Percentiles rank a stretch among this genome's conserved stretches.
phyloP scores from a whole-genome alignment of 2,888 invertebrate genomes.

The Tenthredo notha region DNA sequence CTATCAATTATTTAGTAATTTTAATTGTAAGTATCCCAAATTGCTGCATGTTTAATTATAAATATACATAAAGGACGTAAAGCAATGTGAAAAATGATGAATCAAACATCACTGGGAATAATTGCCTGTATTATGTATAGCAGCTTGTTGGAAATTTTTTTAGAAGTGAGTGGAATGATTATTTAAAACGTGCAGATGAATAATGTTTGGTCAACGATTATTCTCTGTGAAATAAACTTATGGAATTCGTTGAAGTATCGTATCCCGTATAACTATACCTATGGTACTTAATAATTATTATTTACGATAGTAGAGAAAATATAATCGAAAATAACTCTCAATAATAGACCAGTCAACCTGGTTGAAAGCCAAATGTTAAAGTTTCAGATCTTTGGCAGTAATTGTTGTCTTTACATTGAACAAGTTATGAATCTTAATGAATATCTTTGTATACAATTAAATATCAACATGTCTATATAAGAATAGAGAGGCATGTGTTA shows the following conservation, averaged over 20 bases:
- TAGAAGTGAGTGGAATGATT: constrained; percentile 6
- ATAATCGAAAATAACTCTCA: constrained; percentile 43
- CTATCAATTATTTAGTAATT: constrained; percentile 16
- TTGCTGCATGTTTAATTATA: neutral
- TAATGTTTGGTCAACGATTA: constrained; percentile 26
- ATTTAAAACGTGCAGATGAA: constrained; percentile 3
- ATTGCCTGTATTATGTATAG: neutral
- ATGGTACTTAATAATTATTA: constrained; percentile 1
- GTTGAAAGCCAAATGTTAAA: constrained; percentile 62
- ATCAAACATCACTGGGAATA: neutral
- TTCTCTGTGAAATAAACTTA: constrained; percentile 3
- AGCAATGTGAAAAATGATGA: neutral
- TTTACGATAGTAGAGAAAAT: constrained; percentile 37
- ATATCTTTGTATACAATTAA: constrained; percentile 44
- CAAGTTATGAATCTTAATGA: constrained; percentile 42
- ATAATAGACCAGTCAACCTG: constrained; percentile 53
- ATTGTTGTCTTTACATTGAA: constrained; percentile 57
- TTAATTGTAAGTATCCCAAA: constrained; percentile 17
- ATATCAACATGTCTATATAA: constrained; percentile 29
- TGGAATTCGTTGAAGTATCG: constrained; percentile 24
- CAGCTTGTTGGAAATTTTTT: neutral
- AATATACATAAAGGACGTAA: neutral
- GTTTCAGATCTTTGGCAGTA: constrained; percentile 66
- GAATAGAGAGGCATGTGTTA: constrained; percentile 28
- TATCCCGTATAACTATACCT: constrained; percentile 27